Evolutionary conservation across 2,797 vertebrate genomes (phyloP), one percentile per base, ranked within the genome.

Genomic region (Phrynocephalus forsythii): DNA sequence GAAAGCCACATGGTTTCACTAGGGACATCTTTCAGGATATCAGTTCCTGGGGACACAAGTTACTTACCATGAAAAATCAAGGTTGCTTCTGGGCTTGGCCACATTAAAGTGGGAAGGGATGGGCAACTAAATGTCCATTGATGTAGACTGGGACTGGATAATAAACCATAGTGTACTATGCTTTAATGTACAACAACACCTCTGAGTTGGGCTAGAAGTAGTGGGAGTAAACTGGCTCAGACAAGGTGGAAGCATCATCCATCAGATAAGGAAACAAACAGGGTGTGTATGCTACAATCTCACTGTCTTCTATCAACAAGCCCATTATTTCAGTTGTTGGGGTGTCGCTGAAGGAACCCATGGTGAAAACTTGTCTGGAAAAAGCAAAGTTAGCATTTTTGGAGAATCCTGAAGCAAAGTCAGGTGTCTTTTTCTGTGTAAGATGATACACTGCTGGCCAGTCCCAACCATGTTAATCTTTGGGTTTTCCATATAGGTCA

Each of bases 261-360:
- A n/a, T n/a, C 81, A 82, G 67, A 50, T n/a, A 48, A 69, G 44
- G n/a, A 69, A 69, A 82, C 81, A 69, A 82, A 69, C 28, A 56
- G 26, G 15, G 5, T 38, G 18, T 82, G 38, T 6, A 50, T 20
- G 16, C 30, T 18, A 0, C 24, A 33, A 18, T 16, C 33, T 7
- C 38, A 69, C 38, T 69, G 5, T 50, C 69, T 82, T 50, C 81
- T 82, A 69, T 48, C 81, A 82, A 82, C 66, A 82, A 82, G 9
- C 4, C 33, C 20, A 44, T 81, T 66, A 38, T 81, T 63, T 48
- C 22, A 15, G 18, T 52, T 71, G 67, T n/a, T 52, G 44, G 66
- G 48, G 15, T 24, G 26, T 20, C 52, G 24, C 24, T 50, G 9
- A 30, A 73, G n/a, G 16, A 18, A 73, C 5, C 20, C 24, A 33